Percentiles rank a stretch among this genome's conserved stretches.
Evolutionary conservation across 1,140 invertebrate genomes (phyloP).

Genomic region (Atta colombica): DNA sequence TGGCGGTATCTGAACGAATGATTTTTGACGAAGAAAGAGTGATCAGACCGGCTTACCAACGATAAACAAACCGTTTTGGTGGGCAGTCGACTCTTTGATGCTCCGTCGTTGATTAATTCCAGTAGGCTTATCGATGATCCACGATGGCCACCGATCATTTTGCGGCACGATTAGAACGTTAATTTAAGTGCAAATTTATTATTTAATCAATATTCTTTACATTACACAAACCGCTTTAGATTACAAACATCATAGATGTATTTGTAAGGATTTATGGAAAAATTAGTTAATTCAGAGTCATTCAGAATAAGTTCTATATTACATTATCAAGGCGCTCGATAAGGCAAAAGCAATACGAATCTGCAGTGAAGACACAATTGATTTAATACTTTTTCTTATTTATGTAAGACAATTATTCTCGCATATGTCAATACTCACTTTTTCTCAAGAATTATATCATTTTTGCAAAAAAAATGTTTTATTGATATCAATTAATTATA

Average conservation of each 20-base stretch:
- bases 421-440: no score
- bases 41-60: constrained; percentile 72
- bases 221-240: background rate
- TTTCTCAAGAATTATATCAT: background rate
- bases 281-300: background rate
- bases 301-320: constrained; percentile 4
- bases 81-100: constrained; percentile 83
- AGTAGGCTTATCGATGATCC: constrained; percentile 72
- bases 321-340: background rate
- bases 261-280: background rate
- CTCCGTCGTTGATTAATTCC: constrained; percentile 84
- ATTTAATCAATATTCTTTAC: background rate
- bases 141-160: constrained; percentile 39
- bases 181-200: constrained; percentile 35
- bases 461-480: background rate
- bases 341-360: background rate
- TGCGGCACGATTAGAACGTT: constrained; percentile 23
- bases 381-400: background rate
- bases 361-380: background rate
- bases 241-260: background rate
- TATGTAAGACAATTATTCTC: background rate
- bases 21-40: constrained; percentile 68
- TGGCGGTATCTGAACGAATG: constrained; percentile 72
- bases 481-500: background rate
- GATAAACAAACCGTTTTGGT: constrained; percentile 83